Conservation (phyloP, 35 echinoderm and acorn worm genomes). For the Apostichopus californicus region DNA sequence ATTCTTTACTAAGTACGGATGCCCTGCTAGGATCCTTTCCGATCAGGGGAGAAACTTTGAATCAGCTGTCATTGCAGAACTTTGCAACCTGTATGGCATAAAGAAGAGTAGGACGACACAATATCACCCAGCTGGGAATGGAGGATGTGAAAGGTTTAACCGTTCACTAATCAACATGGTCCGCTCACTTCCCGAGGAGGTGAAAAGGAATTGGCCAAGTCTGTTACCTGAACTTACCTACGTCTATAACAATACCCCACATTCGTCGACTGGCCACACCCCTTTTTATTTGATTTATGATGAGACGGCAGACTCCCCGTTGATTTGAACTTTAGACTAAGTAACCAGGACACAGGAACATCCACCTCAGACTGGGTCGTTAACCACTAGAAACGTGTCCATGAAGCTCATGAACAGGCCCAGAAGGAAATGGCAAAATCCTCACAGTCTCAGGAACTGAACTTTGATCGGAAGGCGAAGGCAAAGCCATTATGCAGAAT, state of each 20-base stretch:
- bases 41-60: conserved; percentile 5
- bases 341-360: background rate
- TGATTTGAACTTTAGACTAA: conserved; percentile 21
- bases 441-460: background rate
- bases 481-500: background rate
- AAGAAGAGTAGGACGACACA: conserved; percentile 41
- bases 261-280: background rate
- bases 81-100: background rate
- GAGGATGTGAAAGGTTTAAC: conserved; percentile 24
- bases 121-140: conserved; percentile 43
- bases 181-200: background rate
- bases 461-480: background rate
- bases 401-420: background rate
- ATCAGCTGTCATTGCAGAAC: background rate
- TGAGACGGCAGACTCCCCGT: background rate
- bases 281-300: no score
- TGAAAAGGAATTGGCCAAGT: background rate
- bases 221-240: conserved; percentile 17
- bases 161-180: conserved; percentile 36
- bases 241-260: conserved; percentile 59
- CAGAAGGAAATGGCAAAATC: background rate
- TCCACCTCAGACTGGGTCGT: background rate
- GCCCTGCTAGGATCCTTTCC: conserved; percentile 16
- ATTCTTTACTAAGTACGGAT: background rate
- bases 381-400: background rate